Conservation (phyloP, 2,797 vertebrate species). For the Lates japonicus region DNA sequence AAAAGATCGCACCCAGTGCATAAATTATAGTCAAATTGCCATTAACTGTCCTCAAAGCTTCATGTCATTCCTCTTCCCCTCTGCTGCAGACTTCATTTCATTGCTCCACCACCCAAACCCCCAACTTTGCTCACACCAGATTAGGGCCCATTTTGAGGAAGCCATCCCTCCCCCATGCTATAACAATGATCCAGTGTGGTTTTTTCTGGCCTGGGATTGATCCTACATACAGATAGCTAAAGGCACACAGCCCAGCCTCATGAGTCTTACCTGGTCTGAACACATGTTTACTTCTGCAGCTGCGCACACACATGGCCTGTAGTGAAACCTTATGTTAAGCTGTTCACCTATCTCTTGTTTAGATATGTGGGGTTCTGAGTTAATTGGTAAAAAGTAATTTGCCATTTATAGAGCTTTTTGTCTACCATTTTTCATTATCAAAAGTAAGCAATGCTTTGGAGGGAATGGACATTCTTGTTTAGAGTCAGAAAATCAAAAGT, state of each 20-base stretch:
- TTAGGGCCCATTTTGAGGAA: constrained; percentile 68
- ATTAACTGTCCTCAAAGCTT: constrained; percentile 11
- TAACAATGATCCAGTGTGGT: constrained; percentile 80
- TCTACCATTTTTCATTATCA: constrained; percentile 30
- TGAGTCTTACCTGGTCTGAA: constrained; percentile 63
- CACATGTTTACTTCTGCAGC: constrained; percentile 17
- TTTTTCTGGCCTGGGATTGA: constrained; percentile 50
- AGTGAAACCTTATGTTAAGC: constrained; percentile 22
- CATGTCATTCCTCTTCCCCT: constrained; percentile 8
- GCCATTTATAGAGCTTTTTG: constrained; percentile 29
- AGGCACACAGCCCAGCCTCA: constrained; percentile 33
- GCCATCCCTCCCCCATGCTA: constrained; percentile 57
- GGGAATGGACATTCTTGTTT: background rate
- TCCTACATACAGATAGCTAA: constrained; percentile 64
- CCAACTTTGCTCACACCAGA: constrained; percentile 63
- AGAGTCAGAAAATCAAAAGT: background rate
- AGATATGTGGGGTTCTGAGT: constrained; percentile 31
- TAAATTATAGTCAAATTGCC: background rate
- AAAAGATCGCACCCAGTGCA: background rate
- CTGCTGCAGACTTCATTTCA: constrained; percentile 36
- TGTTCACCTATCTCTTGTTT: constrained; percentile 37
- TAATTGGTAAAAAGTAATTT: constrained; percentile 34
- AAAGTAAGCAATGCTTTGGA: background rate
- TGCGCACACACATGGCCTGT: constrained; percentile 16
- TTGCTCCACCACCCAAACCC: constrained; percentile 29